Evolutionary conservation across 2,888 invertebrate genomes (phyloP).

Genomic region (Campoplex nolae): DNA sequence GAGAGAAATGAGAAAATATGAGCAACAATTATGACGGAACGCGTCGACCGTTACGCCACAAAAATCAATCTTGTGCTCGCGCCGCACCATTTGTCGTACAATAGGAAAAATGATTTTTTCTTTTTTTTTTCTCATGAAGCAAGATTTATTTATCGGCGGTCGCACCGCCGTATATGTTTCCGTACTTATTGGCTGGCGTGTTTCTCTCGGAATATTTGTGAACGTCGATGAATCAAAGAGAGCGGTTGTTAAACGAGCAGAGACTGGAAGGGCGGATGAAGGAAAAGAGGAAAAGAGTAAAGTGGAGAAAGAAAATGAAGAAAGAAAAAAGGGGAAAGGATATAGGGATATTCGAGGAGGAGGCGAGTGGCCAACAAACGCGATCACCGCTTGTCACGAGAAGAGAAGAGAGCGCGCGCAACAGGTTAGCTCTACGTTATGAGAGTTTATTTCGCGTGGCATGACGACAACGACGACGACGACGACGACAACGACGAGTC

Average conservation of each 20-base stretch:
- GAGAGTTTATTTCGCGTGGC: slow-evolving; percentile 82
- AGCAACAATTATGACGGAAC: too few relatives aligned
- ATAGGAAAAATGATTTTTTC: neutral
- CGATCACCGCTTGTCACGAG: slow-evolving; percentile 83
- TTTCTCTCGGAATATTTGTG: slow-evolving; percentile 30
- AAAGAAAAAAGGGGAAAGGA: slow-evolving; percentile 40
- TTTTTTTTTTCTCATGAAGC: neutral
- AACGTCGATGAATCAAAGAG: slow-evolving; percentile 62
- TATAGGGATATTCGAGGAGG: slow-evolving; percentile 65
- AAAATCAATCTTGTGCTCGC: neutral
- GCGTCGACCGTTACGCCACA: too few relatives aligned
- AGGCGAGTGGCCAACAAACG: slow-evolving; percentile 79
- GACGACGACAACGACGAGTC: slow-evolving; percentile 61
- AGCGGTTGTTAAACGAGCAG: slow-evolving; percentile 44
- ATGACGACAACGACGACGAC: slow-evolving; percentile 54
- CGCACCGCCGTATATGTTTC: too few relatives aligned
- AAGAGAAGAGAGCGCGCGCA: slow-evolving; percentile 82
- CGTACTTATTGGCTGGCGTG: neutral
- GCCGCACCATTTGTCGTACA: neutral
- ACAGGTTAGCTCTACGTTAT: slow-evolving; percentile 83
- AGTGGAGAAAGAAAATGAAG: slow-evolving; percentile 43
- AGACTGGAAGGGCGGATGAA: slow-evolving; percentile 32
- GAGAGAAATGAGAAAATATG: too few relatives aligned
- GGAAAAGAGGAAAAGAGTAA: slow-evolving; percentile 71
- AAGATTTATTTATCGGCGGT: neutral